Percentiles rank a stretch among this genome's conserved stretches.
Evolutionary conservation across 64 coral and sea anemone species (phyloP).

Genomic region (Orbicella faveolata): DNA sequence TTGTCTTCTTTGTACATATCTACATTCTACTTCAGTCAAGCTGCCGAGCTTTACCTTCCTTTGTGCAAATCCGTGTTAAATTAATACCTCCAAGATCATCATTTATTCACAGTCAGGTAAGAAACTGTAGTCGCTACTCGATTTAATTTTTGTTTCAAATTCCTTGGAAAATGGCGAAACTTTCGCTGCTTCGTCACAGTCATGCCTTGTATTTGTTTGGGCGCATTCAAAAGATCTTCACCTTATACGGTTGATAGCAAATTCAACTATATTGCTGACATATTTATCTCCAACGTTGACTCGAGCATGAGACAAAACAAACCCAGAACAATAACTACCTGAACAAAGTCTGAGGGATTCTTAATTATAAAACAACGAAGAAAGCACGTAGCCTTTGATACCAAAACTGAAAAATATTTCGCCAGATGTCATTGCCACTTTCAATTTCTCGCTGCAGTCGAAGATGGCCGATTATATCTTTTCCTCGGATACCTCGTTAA

Average conservation of each 20-base stretch:
- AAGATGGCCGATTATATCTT: no score
- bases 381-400: no score
- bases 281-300: neutral
- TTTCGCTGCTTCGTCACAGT: neutral
- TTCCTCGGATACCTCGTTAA: no score
- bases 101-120: constrained; percentile 1
- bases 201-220: neutral
- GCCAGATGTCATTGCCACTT: no score
- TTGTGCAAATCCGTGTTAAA: neutral
- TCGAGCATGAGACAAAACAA: no score
- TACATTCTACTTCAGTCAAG: neutral
- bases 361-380: no score
- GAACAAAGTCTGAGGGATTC: no score
- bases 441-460: no score
- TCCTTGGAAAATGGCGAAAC: neutral
- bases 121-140: neutral
- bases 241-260: neutral
- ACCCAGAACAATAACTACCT: no score
- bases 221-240: neutral
- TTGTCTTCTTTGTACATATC: neutral
- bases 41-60: neutral
- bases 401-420: no score
- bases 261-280: neutral
- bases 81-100: neutral
- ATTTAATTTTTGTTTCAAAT: neutral